Percentiles rank a stretch among this genome's conserved stretches.
Conservation (phyloP, 1,140 invertebrate species). For the Periplaneta americana region DNA sequence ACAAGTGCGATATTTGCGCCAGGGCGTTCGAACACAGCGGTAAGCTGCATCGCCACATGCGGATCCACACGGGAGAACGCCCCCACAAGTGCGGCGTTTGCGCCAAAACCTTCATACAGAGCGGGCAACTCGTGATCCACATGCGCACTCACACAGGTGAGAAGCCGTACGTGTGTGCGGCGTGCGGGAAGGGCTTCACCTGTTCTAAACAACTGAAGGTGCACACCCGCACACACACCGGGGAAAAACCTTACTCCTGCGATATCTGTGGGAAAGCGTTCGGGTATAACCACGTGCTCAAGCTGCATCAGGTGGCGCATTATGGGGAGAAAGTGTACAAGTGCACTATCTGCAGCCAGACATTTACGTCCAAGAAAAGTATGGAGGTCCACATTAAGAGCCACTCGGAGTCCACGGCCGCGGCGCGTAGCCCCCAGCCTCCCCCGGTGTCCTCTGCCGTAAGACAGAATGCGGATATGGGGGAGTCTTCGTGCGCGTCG, state of each 20-base stretch:
- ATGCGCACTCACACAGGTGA: slow-evolving; percentile 85
- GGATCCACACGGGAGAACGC: slow-evolving; percentile 86
- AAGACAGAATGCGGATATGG: background rate
- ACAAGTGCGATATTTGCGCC: slow-evolving; percentile 84
- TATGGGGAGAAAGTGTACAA: slow-evolving; percentile 89
- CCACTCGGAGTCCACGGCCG: slow-evolving; percentile 57
- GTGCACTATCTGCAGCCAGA: slow-evolving; percentile 83
- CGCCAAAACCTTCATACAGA: slow-evolving; percentile 85
- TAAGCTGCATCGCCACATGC: slow-evolving; percentile 86
- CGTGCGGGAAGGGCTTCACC: slow-evolving; percentile 81
- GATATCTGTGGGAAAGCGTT: slow-evolving; percentile 78
- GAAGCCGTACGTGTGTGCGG: slow-evolving; percentile 85
- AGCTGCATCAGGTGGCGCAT: slow-evolving; percentile 64
- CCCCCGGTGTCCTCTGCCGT: slow-evolving; percentile 24
- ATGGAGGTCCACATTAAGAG: slow-evolving; percentile 87
- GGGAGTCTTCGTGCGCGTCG: slow-evolving; percentile 30
- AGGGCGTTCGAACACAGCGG: slow-evolving; percentile 90
- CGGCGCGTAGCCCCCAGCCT: slow-evolving; percentile 30
- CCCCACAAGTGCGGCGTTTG: slow-evolving; percentile 93
- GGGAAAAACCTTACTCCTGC: slow-evolving; percentile 69
- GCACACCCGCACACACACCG: slow-evolving; percentile 77
- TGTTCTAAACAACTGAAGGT: slow-evolving; percentile 89
- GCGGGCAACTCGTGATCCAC: slow-evolving; percentile 79
- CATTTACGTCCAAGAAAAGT: slow-evolving; percentile 82
- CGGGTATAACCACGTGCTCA: slow-evolving; percentile 47